These are phyloP conservation scores for Pardalotus punctatus DNA, from an alignment of 2,113 vertebrate genomes.

Conservation along the genomic window DNA sequence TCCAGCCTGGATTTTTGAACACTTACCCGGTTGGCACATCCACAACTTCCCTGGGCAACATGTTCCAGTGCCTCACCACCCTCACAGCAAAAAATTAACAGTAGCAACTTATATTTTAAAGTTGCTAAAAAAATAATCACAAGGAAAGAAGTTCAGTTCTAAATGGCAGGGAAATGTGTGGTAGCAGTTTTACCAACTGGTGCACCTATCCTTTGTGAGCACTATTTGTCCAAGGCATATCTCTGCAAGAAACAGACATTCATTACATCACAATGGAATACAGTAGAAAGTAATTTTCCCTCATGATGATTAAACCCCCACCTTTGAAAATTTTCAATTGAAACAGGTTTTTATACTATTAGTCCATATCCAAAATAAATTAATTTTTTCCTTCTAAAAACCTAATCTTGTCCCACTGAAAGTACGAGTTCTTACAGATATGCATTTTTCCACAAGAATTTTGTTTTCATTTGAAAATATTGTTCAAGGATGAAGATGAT, in stretches of 20 bases:
- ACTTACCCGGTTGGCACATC: neutral
- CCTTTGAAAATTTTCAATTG: neutral
- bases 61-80: too few species aligned
- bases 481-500: neutral
- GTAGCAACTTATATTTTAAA: neutral
- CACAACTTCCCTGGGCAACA: fast-evolving
- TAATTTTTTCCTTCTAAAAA: neutral
- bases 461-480: neutral
- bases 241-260: neutral
- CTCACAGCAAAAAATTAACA: neutral
- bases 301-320: neutral
- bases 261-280: neutral
- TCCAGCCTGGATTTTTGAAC: neutral
- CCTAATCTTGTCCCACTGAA: neutral
- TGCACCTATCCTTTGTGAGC: neutral
- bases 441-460: neutral
- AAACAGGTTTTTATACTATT: neutral
- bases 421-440: neutral
- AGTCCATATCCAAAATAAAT: neutral
- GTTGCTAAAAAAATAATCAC: neutral
- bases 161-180: neutral
- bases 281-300: neutral
- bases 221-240: neutral
- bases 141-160: neutral
- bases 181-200: neutral